Percentiles rank a stretch among this genome's conserved stretches.
Evolutionary conservation across 2,888 invertebrate genomes (phyloP).

Genomic region (Athalia circularis): DNA sequence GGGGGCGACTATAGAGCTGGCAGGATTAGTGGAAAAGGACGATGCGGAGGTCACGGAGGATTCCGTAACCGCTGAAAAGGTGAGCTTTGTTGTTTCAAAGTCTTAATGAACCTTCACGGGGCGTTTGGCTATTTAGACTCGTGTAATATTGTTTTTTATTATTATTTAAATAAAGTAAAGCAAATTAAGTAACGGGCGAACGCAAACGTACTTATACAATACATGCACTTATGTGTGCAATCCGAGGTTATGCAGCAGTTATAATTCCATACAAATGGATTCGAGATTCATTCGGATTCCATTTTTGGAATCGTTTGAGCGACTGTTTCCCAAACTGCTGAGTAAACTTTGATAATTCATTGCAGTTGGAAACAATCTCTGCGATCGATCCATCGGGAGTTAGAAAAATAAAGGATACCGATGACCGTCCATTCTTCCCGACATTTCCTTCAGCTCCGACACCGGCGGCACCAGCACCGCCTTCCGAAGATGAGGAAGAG

Average conservation of each 20-base stretch:
- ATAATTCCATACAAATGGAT: too few species aligned
- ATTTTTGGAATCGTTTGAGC: too few species aligned
- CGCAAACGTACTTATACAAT: too few species aligned
- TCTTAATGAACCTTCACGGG: too few species aligned
- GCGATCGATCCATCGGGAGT: constrained; percentile 55
- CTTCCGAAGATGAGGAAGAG: constrained; percentile 88
- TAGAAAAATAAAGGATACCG: constrained; percentile 55
- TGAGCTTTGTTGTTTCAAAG: constrained; percentile 46
- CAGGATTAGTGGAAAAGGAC: constrained; percentile 66
- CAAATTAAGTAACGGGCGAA: too few species aligned
- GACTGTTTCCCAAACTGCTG: too few species aligned
- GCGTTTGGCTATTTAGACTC: not conserved
- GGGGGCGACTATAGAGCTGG: constrained; percentile 71
- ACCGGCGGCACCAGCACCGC: constrained; percentile 54
- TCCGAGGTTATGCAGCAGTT: too few species aligned
- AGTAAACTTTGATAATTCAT: not conserved
- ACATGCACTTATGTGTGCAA: too few species aligned
- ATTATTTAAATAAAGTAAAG: not conserved
- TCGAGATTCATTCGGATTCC: too few species aligned
- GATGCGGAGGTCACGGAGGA: constrained; percentile 65
- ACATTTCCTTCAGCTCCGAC: constrained; percentile 59
- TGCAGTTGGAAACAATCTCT: constrained; percentile 64
- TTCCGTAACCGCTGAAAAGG: constrained; percentile 59
- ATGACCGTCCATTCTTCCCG: constrained; percentile 64
- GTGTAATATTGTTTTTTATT: not conserved